phyloP scores from a whole-genome alignment of 1,140 invertebrate species.

The Bursaphelenchus mucronatus region DNA sequence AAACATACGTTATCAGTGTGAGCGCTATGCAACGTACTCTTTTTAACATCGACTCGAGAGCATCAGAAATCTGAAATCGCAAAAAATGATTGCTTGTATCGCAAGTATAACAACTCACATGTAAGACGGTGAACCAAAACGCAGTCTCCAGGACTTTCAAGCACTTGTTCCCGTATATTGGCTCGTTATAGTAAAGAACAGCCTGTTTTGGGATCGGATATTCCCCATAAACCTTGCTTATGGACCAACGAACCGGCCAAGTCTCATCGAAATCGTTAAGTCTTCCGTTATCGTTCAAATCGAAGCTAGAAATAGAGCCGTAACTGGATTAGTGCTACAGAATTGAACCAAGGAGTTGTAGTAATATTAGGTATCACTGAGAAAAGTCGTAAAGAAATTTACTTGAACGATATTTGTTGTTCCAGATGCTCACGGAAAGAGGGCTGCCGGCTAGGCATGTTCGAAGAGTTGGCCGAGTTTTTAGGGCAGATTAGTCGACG shows the following conservation, averaged over 20 bases:
- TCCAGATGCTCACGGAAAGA: slow-evolving; percentile 38
- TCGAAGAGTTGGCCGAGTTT: slow-evolving; percentile 13
- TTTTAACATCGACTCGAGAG: neutral
- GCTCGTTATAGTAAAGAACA: slow-evolving; percentile 12
- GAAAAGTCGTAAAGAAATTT: neutral
- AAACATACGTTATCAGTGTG: slow-evolving; percentile 33
- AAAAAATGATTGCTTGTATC: slow-evolving; percentile 21
- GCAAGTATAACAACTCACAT: slow-evolving; percentile 2
- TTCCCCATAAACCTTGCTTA: slow-evolving; percentile 33
- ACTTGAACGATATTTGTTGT: slow-evolving; percentile 17
- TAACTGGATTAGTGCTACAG: too few species aligned
- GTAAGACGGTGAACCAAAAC: slow-evolving; percentile 13
- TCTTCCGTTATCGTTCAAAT: slow-evolving; percentile 33
- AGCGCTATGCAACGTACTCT: slow-evolving; percentile 32
- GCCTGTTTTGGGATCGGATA: slow-evolving; percentile 21
- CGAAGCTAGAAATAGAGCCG: neutral
- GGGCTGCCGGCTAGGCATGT: slow-evolving; percentile 27
- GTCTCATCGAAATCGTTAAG: slow-evolving; percentile 48
- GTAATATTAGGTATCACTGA: neutral
- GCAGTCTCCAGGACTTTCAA: slow-evolving; percentile 6
- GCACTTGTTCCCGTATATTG: neutral
- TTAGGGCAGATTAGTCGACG: slow-evolving; percentile 33
- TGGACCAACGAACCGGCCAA: slow-evolving; percentile 51
- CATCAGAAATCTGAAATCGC: slow-evolving; percentile 21
- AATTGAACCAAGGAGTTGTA: neutral